Conservation (phyloP, 2,888 invertebrate genomes). For the Pristionchus japonicus region DNA sequence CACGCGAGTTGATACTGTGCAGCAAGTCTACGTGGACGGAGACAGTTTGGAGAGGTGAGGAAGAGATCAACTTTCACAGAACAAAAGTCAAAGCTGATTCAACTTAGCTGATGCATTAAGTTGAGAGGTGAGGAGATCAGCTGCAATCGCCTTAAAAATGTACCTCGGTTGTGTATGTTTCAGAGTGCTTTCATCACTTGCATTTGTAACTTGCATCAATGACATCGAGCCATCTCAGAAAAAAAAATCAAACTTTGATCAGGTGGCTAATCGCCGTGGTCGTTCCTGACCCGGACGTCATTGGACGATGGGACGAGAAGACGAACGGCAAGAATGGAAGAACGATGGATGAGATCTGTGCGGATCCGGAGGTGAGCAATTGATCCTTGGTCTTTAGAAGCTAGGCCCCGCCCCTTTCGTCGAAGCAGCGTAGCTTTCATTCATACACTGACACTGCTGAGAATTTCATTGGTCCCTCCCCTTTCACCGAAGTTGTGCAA, state of each 20-base stretch:
- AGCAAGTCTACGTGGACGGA: conserved; percentile 46
- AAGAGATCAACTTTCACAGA: not conserved
- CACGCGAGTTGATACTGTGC: conserved; percentile 62
- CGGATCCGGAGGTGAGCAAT: conserved; percentile 57
- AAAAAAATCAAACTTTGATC: not conserved
- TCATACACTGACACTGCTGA: too few relatives aligned
- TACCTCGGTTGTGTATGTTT: not conserved
- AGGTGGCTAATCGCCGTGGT: conserved; percentile 93
- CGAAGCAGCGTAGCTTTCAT: not conserved
- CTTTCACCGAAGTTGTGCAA: too few relatives aligned
- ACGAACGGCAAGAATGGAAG: conserved; percentile 50
- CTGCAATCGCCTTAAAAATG: too few relatives aligned
- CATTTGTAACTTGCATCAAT: too few relatives aligned
- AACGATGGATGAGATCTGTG: conserved; percentile 63
- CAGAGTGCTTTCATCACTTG: not conserved
- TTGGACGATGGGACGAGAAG: conserved; percentile 84
- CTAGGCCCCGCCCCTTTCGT: not conserved
- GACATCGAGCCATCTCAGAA: not conserved
- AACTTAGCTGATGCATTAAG: not conserved
- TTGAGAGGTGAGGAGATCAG: too few relatives aligned
- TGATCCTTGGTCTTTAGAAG: not conserved
- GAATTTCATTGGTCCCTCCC: too few relatives aligned
- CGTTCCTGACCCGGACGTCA: conserved; percentile 94
- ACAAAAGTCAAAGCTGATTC: not conserved
- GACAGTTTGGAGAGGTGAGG: conserved; percentile 45